Evolutionary conservation across 1,140 invertebrate genomes (phyloP), one percentile per base, ranked within the genome.

Genomic region (Callitettix versicolor): DNA sequence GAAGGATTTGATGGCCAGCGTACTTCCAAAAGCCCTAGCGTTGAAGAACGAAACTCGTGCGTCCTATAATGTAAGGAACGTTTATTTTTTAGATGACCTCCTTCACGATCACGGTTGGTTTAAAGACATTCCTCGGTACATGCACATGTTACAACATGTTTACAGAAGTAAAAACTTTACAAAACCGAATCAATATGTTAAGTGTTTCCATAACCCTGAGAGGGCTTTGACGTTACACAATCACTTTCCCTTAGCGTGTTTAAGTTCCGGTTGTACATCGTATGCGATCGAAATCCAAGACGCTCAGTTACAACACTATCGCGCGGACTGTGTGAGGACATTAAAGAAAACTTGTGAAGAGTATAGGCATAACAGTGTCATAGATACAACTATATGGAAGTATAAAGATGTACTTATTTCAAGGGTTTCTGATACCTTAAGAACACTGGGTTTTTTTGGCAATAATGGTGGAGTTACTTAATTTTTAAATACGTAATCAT

Each of bases 121-220:
- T 70, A 81, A 83, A 62, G 85, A 86, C 61, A 85, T 89, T 58
- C 91, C 89, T 18, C 82, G 79, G 56, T 94, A 94, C 68, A 84
- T 94, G 81, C 91, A 95, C 69, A 94, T 94, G 90, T 67, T 94
- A 62, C 90, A 93, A 70, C 91, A 95, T 69, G 90, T 95, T 3
- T 91, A 91, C 65, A 78, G 91, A 6, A 85, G 87, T 43, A 83
- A 82, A 64, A 94, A 94, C 71, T 94, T 91, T 69, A 95, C 91
- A 1, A 92, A 92, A 70, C 91, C 90, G 1, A 89, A 91, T 59
- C 86, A 91, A 68, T 94, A 93, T 69, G 86, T 94, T 30, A 95
- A 95, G 70, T 92, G 90, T 71, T 95, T 95, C 74, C 91, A 95
- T 68, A 90, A 94, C 70, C 86, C 90, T 3, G 85, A 91, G 61